Evolutionary conservation across 2,113 vertebrate genomes (phyloP), one percentile per base, ranked within the genome.

Genomic region (Oryzias woworae): DNA sequence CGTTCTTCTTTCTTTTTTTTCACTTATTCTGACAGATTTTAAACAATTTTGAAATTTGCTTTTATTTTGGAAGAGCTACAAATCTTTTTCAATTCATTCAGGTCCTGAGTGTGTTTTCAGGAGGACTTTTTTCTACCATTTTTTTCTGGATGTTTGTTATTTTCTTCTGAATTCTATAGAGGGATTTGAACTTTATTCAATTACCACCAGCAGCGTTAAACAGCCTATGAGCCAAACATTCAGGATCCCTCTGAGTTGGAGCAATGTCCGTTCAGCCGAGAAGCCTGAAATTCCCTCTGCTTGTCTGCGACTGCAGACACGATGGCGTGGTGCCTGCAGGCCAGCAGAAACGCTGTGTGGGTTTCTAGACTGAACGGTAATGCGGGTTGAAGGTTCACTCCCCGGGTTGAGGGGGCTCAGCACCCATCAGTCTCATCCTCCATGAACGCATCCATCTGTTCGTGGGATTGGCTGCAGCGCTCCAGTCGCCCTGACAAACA

Each of bases 401-500:
- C 58, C 48, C 18, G 3, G 63, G 69, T 77, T 69, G 55, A 45
- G 58, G 31, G 56, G 50, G 56, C 41, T 76, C 14, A 4, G 70
- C 57, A 53, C 42, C 36, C 71, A 71, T 75, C 73, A 51, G 45
- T 41, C 61, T 67, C 81, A 44, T 73, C 66, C 18, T 75, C 53
- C 53, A 47, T 43, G 55, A 74, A 53, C 62, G 60, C 59, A 80
- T 76, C 69, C 78, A 77, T 82, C 71, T 73, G 72, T 73, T 83
- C 41, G 48, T 61, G 58, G 2, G 56, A 65, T 58, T 50, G 28
- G 5, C 70, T 66, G 57, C 50, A 44, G 69, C 66, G 58, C 4
- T 66, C 56, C 5, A 67, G 49, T 22, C 59, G 14, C 73, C 71
- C 82, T 80, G 80, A 87, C 81, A 87, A 81, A 81, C 79, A 85